Evolutionary conservation across 2,113 vertebrate genomes (phyloP).

Genomic region (Paratilapia polleni): DNA sequence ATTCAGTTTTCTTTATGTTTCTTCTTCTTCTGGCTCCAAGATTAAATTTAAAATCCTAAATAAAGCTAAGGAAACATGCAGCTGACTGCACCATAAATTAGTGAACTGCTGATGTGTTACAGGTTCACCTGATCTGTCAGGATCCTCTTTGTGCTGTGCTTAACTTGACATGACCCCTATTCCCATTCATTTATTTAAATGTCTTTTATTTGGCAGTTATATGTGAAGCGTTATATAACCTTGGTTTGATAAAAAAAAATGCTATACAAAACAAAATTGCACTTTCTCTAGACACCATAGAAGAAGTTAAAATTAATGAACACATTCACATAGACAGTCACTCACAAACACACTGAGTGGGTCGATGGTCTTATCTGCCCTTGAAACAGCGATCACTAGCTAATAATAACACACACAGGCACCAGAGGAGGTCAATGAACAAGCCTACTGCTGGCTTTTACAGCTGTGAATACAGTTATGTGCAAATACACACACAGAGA

Average conservation of each 20-base stretch:
- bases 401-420: not conserved
- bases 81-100: not conserved
- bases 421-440: not conserved
- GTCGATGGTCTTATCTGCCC: not conserved
- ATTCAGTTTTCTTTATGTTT: not conserved
- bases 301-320: not conserved
- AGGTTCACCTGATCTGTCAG: not conserved
- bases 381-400: not conserved
- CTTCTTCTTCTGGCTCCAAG: not conserved
- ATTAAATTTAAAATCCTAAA: not conserved
- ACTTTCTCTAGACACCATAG: not conserved
- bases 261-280: not conserved
- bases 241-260: no score
- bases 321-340: not conserved
- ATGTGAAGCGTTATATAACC: not conserved
- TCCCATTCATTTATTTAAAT: not conserved
- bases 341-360: not conserved
- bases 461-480: not conserved
- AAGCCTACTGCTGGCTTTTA: not conserved
- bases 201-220: not conserved
- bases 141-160: not conserved
- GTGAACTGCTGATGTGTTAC: not conserved
- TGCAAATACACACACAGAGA: conserved; percentile 10
- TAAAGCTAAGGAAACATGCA: not conserved
- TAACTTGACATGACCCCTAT: not conserved